phyloP scores from a whole-genome alignment of 1,140 invertebrate genomes.

The Pemphigus obesinymphae region DNA sequence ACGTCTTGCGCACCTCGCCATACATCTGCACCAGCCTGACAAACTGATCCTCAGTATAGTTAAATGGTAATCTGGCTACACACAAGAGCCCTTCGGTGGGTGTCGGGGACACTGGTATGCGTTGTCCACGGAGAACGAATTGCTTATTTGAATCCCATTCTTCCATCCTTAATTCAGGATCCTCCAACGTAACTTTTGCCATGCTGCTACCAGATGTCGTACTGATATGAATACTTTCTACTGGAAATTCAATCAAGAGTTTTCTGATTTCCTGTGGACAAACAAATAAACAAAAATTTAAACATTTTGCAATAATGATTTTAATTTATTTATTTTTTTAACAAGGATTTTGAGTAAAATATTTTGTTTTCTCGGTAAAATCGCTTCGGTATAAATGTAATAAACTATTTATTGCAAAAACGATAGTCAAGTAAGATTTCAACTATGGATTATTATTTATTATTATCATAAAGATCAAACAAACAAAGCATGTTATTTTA shows the following conservation, averaged over 20 bases:
- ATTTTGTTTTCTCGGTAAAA: no score
- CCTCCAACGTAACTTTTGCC: slow-evolving; percentile 50
- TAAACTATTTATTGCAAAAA: no score
- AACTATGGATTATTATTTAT: no score
- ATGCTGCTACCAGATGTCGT: slow-evolving; percentile 48
- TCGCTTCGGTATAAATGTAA: no score
- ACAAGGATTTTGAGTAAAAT: no score
- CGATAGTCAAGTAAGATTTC: no score
- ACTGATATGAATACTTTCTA: slow-evolving; percentile 49
- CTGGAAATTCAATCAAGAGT: slow-evolving; percentile 50
- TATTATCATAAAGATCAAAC: no score
- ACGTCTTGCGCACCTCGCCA: slow-evolving; percentile 54
- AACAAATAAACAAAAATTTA: background rate
- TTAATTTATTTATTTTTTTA: no score
- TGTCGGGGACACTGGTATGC: slow-evolving; percentile 52
- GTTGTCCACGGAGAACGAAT: slow-evolving; percentile 52
- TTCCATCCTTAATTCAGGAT: slow-evolving; percentile 50
- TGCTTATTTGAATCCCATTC: slow-evolving; percentile 50
- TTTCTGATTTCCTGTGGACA: slow-evolving; percentile 50
- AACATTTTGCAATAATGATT: no score
- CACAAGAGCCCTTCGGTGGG: slow-evolving; percentile 57
- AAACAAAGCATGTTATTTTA: no score
- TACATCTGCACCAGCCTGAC: slow-evolving; percentile 52
- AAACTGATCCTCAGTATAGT: slow-evolving; percentile 55
- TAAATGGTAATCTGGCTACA: slow-evolving; percentile 55